Conservation (phyloP, 1,140 invertebrate genomes). For the Drosophila murphyi region DNA sequence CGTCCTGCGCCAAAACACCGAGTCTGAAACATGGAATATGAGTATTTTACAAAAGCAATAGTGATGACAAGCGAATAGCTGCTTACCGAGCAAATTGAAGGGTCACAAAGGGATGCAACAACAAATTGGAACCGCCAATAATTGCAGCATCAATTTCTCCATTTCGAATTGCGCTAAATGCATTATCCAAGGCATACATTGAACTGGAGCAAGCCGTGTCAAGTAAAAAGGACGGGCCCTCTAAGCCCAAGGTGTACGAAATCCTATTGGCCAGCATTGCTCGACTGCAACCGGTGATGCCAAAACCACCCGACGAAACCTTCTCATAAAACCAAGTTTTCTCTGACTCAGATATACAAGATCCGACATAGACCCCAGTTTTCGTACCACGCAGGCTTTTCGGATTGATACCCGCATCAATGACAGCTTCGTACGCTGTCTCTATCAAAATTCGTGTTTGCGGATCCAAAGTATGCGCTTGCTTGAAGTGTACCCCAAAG, state of each 20-base stretch:
- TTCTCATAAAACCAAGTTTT: constrained; percentile 89
- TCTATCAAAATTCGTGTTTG: constrained; percentile 85
- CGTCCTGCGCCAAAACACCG: constrained; percentile 94
- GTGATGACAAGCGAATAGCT: not conserved
- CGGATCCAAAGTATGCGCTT: constrained; percentile 86
- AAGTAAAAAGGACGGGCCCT: constrained; percentile 92
- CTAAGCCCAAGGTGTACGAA: constrained; percentile 90
- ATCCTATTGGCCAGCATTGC: constrained; percentile 97
- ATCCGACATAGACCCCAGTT: constrained; percentile 92
- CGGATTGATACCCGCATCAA: constrained; percentile 84
- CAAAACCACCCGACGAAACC: constrained; percentile 86
- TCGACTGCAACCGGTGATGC: constrained; percentile 92
- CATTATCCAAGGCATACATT: constrained; percentile 93
- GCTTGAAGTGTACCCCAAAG: constrained; percentile 86
- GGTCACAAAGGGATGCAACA: constrained; percentile 93
- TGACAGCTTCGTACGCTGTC: constrained; percentile 84
- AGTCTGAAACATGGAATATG: constrained; percentile 85
- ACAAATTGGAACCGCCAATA: constrained; percentile 93
- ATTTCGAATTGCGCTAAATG: constrained; percentile 90
- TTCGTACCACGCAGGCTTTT: constrained; percentile 87
- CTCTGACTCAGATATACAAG: constrained; percentile 91
- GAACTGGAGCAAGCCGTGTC: constrained; percentile 97
- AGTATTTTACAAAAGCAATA: not conserved
- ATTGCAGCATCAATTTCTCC: constrained; percentile 94
- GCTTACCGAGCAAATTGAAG: constrained; percentile 90